phyloP scores from a whole-genome alignment of 2,888 invertebrate species.

The Caenorhabditis sp. region DNA sequence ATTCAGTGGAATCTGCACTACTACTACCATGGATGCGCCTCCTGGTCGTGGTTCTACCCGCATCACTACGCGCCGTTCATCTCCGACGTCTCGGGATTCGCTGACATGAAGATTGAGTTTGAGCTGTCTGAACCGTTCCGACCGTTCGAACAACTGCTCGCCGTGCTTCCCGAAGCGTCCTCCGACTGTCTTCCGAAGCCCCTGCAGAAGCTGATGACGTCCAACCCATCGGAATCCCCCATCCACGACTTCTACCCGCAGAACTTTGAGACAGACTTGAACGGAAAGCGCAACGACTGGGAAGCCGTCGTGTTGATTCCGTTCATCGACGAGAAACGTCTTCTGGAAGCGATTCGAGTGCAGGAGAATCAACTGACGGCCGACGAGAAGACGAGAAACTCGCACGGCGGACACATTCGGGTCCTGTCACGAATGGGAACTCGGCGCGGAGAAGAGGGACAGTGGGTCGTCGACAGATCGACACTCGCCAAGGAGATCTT shows the following conservation, averaged over 20 bases:
- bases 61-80: conserved; percentile 98
- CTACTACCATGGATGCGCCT: conserved; percentile 96
- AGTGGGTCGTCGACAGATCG: conserved; percentile 76
- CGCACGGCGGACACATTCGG: conserved; percentile 90
- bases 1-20: conserved; percentile 97
- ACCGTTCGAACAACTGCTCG: conserved; percentile 94
- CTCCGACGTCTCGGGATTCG: conserved; percentile 92
- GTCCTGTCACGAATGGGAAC: too few species aligned
- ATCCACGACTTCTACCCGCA: conserved; percentile 94
- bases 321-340: conserved; percentile 90
- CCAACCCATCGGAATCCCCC: conserved; percentile 87
- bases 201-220: conserved; percentile 87
- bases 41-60: conserved; percentile 98
- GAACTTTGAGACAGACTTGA: conserved; percentile 94
- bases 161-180: conserved; percentile 92
- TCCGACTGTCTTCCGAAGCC: conserved; percentile 88
- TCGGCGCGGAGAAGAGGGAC: not conserved
- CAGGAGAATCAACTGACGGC: conserved; percentile 86
- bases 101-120: conserved; percentile 89
- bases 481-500: conserved; percentile 83
- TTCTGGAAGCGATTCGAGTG: conserved; percentile 87
- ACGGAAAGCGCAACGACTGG: conserved; percentile 97
- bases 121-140: conserved; percentile 92
- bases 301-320: conserved; percentile 95
- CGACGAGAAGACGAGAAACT: conserved; percentile 89